Conservation (phyloP, 2,797 vertebrate species). For the Hyperoplus lanceolatus region DNA sequence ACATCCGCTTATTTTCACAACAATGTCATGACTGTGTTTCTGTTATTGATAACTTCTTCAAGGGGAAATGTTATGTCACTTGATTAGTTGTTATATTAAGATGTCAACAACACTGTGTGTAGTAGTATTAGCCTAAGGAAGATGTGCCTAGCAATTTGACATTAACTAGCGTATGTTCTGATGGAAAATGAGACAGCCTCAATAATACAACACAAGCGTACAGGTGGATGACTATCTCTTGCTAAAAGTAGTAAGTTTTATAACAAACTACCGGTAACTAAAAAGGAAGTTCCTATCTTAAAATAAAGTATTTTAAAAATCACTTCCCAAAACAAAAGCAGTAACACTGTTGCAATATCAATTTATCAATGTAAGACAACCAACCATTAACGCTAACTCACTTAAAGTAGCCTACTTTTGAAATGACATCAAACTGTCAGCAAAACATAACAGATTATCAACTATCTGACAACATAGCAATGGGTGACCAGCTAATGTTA, state of each 20-base stretch:
- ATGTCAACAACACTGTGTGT: background rate
- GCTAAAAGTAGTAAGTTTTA: background rate
- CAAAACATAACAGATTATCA: conserved; percentile 10
- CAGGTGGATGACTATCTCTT: background rate
- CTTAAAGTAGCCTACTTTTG: background rate
- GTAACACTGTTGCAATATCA: background rate
- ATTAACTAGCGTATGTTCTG: too few species aligned
- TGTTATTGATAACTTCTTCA: background rate
- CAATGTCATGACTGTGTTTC: background rate
- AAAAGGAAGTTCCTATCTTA: background rate
- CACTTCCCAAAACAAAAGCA: background rate
- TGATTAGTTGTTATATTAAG: background rate
- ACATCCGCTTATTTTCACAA: background rate
- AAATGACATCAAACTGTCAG: conserved; percentile 19
- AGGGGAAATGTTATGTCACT: background rate
- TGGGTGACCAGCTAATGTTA: background rate
- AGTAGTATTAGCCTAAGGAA: too few species aligned
- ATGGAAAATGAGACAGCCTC: background rate
- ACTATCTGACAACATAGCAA: conserved; percentile 4
- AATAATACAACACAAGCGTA: background rate
- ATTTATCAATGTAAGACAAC: conserved; percentile 11
- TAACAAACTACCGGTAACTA: background rate
- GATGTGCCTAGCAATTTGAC: too few species aligned
- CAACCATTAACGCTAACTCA: conserved; percentile 16
- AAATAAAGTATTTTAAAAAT: background rate